Conservation (phyloP, 2,888 invertebrate genomes). For the Gastrophysa polygoni region DNA sequence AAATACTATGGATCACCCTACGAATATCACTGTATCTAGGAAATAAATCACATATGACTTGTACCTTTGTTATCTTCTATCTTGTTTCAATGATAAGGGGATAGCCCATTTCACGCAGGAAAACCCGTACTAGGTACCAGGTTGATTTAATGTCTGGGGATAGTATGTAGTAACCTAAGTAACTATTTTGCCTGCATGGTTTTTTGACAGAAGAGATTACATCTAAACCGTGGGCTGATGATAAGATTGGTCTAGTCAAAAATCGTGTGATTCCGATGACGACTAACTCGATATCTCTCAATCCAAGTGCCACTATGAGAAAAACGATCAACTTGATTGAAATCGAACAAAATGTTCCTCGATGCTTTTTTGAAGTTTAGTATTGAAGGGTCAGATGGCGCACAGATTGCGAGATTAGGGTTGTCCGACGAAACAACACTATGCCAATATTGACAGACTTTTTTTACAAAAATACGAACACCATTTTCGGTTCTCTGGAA, state of each 20-base stretch:
- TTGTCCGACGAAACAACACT: slow-evolving; percentile 41
- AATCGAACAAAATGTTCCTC: slow-evolving; percentile 58
- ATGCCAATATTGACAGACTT: slow-evolving; percentile 17
- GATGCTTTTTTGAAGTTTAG: slow-evolving; percentile 53
- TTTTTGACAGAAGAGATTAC: slow-evolving; percentile 45
- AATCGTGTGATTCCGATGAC: slow-evolving; percentile 43
- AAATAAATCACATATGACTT: no score
- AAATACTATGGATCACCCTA: no score
- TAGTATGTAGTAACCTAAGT: slow-evolving; percentile 28
- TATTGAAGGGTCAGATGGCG: slow-evolving; percentile 59
- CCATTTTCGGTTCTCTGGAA: slow-evolving; percentile 11
- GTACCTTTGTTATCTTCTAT: no score
- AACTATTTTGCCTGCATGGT: slow-evolving; percentile 46
- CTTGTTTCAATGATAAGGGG: no score
- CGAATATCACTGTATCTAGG: no score
- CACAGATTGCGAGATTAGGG: slow-evolving; percentile 55
- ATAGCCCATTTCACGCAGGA: no score
- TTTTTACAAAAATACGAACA: not conserved
- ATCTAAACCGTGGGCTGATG: slow-evolving; percentile 51
- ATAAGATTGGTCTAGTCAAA: slow-evolving; percentile 54
- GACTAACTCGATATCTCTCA: slow-evolving; percentile 57
- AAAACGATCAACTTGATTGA: slow-evolving; percentile 39
- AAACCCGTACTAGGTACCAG: no score
- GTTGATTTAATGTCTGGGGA: slow-evolving; percentile 42
- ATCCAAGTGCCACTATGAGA: slow-evolving; percentile 56